Evolutionary conservation across 2,888 invertebrate genomes (phyloP), one percentile per base, ranked within the genome.

Genomic region (Chymomyza amoena): DNA sequence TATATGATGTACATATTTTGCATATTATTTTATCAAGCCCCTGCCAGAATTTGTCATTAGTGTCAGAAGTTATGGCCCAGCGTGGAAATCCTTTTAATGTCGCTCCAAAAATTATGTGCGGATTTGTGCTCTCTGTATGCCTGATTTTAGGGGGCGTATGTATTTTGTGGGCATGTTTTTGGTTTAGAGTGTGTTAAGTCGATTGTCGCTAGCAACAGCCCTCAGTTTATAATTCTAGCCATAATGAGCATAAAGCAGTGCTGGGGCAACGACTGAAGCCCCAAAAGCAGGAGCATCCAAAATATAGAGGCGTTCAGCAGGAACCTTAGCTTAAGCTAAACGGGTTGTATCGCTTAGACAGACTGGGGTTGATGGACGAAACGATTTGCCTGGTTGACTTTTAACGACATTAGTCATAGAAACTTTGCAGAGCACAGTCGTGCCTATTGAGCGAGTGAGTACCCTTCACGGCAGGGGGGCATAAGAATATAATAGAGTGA

Each of bases 71-170:
- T 69, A 67, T 69, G 69, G 62, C 16, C 60, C 54, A 16, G 54
- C 45, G n/a, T 9, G 65, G 50, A 77, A 78, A 87, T 75, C 80
- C 87, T 82, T 84, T 84, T 77, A 87, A 69, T 64, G 80, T 72
- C 80, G 28, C 20, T 50, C 68, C 50, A 61, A 61, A 56, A 39
- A 57, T 57, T 2, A 25, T 57, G 20, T 28, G 57, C 57, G 54
- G 54, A 54, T 54, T 54, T 54, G 54, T 20, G 9, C 54, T 16
- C 20, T 20, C 54, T 18, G 18, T 18, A n/a, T 4, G 18, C n/a
- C 52, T 6, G n/a, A 20, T 57, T 25, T 57, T 25, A 10, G 28
- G 28, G 20, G 20, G 57, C 20, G 15, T 16, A 9, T 25, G 9
- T 25, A 18, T 10, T 9, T 15, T 7, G 52, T 54, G 3, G 2